Evolutionary conservation across 2,797 vertebrate genomes (phyloP).

Genomic region (Acanthornis magna): DNA sequence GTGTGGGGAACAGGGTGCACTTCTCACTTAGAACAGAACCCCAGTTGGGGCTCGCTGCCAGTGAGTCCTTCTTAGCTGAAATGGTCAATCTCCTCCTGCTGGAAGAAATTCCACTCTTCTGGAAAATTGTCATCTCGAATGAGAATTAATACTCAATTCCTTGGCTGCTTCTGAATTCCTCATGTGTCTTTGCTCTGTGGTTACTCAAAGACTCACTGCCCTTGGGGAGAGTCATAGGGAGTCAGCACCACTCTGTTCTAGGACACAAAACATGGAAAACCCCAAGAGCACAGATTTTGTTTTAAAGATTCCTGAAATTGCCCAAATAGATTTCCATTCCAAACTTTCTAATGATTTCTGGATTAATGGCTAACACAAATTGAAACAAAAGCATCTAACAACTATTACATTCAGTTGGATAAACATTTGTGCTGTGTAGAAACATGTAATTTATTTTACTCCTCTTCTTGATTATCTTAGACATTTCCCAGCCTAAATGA

Average conservation of each 20-base stretch:
- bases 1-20: neutral
- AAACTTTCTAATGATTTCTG: neutral
- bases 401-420: neutral
- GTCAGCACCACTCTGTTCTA: accelerated
- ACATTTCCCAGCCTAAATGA: neutral
- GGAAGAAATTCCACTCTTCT: neutral
- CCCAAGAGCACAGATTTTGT: neutral
- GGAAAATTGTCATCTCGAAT: neutral
- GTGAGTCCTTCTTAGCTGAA: neutral
- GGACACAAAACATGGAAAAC: neutral
- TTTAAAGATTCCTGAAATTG: neutral
- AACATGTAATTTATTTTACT: neutral
- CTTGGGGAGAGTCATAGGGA: neutral
- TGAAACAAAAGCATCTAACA: neutral
- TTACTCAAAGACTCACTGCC: neutral
- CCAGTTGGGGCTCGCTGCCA: neutral
- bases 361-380: accelerated
- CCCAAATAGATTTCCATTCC: neutral
- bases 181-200: neutral
- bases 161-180: neutral
- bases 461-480: neutral
- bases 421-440: neutral
- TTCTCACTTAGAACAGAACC: neutral
- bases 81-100: neutral
- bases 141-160: neutral